Evolutionary conservation across 2,888 invertebrate species (phyloP).

Genomic region (Odontomyia ornata): DNA sequence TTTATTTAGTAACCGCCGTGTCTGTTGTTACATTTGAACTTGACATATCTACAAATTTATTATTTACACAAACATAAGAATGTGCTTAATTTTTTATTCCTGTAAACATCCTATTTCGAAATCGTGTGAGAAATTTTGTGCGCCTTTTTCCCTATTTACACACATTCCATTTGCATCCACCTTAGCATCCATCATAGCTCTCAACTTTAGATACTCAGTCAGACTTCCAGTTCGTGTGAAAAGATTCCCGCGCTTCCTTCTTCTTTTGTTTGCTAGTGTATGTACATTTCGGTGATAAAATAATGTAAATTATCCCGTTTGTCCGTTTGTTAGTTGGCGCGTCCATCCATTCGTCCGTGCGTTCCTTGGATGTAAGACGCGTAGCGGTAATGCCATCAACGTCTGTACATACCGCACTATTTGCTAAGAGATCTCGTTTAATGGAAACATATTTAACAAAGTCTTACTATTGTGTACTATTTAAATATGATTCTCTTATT

Average conservation of each 20-base stretch:
- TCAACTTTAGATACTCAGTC: neutral
- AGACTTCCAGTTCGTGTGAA: slow-evolving; percentile 24
- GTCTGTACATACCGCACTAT: slow-evolving; percentile 33
- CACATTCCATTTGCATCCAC: slow-evolving; percentile 15
- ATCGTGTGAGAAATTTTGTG: slow-evolving; percentile 8
- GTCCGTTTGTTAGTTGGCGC: slow-evolving; percentile 5
- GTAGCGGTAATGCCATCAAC: slow-evolving; percentile 14
- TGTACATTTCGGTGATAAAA: slow-evolving; percentile 35
- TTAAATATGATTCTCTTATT: slow-evolving; percentile 23
- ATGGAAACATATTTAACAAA: slow-evolving; percentile 39
- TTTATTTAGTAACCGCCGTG: no score
- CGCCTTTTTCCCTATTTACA: neutral
- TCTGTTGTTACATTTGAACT: no score
- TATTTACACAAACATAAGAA: no score
- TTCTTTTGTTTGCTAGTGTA: slow-evolving; percentile 18
- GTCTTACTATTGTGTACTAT: slow-evolving; percentile 32
- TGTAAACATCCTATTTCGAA: neutral
- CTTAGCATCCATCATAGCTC: neutral
- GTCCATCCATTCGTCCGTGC: neutral
- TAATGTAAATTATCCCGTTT: slow-evolving; percentile 44
- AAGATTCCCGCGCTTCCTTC: slow-evolving; percentile 28
- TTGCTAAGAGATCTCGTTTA: slow-evolving; percentile 39
- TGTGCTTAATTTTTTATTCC: no score
- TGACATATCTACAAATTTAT: no score
- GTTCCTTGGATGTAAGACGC: neutral